Conservation (phyloP, 2,113 vertebrate species). For the Pedetes capensis region DNA sequence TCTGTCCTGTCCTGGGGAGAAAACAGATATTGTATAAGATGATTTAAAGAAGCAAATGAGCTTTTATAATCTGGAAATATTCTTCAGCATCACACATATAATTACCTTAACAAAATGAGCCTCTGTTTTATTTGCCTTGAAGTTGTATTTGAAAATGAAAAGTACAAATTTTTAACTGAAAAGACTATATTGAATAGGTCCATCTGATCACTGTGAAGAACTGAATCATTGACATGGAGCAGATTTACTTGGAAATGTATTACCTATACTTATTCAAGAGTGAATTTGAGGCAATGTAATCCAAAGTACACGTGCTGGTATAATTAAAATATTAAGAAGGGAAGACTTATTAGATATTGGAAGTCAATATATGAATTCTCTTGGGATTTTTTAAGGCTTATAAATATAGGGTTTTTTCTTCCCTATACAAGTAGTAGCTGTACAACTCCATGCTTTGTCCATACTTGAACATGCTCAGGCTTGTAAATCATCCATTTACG, state of each 20-base stretch:
- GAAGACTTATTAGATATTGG: neutral
- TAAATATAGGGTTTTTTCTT: neutral
- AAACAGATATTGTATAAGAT: neutral
- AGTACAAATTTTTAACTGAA: neutral
- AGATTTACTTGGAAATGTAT: neutral
- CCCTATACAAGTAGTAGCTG: no score
- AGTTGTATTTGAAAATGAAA: constrained; percentile 41
- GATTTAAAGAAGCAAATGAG: constrained; percentile 30
- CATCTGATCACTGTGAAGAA: neutral
- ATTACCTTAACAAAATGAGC: constrained; percentile 11
- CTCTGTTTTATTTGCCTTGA: constrained; percentile 11
- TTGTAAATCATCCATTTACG: neutral
- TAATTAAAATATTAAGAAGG: neutral
- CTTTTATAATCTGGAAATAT: constrained; percentile 9
- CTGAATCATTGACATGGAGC: neutral
- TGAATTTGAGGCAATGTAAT: neutral
- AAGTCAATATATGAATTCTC: neutral
- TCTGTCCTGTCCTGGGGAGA: neutral
- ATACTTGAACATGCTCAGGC: neutral
- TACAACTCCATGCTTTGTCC: neutral
- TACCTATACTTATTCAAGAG: neutral
- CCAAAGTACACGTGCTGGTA: neutral
- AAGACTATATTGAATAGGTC: neutral
- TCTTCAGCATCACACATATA: neutral
- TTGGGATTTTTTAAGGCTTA: neutral